Percentiles rank a stretch among this genome's conserved stretches.
These are phyloP conservation scores for Prunella fulvescens DNA, from an alignment of 2,113 vertebrate genomes.

Conservation along the genomic window DNA sequence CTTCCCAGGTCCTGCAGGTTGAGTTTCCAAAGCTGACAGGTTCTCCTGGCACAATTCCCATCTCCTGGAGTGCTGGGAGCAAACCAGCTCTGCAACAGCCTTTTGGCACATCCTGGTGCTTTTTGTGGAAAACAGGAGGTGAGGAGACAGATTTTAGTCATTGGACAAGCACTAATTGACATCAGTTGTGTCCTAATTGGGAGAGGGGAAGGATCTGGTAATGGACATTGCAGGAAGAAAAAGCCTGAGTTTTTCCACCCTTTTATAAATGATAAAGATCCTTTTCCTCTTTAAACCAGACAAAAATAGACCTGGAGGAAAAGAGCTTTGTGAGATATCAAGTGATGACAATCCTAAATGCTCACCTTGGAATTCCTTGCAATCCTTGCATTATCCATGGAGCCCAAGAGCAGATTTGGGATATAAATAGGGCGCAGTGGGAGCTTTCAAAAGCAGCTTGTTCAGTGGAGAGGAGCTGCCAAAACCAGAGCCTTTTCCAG, in stretches of 20 bases:
- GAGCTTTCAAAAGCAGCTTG: not conserved
- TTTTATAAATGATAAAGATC: not conserved
- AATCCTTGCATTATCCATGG: not conserved
- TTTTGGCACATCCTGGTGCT: not conserved
- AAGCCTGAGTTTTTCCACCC: not conserved
- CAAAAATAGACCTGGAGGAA: not conserved
- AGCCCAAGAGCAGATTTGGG: not conserved
- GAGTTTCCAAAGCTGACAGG: fast-evolving
- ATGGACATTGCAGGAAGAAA: not conserved
- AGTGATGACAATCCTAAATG: not conserved
- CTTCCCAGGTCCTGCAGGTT: no score
- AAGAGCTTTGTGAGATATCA: not conserved
- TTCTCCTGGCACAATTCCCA: not conserved
- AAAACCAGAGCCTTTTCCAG: slow-evolving; percentile 1
- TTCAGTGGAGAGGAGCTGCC: not conserved
- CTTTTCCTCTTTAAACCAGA: not conserved
- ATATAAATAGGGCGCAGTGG: not conserved
- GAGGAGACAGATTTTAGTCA: not conserved
- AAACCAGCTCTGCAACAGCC: not conserved
- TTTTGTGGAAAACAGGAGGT: not conserved
- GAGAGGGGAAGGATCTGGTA: not conserved
- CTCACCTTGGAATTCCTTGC: not conserved
- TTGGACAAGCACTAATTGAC: not conserved
- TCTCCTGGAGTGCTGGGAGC: not conserved
- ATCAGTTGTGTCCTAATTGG: not conserved